These are phyloP conservation scores for Diplodus sargus DNA, from an alignment of 2,797 vertebrate species.

Conservation along the genomic window DNA sequence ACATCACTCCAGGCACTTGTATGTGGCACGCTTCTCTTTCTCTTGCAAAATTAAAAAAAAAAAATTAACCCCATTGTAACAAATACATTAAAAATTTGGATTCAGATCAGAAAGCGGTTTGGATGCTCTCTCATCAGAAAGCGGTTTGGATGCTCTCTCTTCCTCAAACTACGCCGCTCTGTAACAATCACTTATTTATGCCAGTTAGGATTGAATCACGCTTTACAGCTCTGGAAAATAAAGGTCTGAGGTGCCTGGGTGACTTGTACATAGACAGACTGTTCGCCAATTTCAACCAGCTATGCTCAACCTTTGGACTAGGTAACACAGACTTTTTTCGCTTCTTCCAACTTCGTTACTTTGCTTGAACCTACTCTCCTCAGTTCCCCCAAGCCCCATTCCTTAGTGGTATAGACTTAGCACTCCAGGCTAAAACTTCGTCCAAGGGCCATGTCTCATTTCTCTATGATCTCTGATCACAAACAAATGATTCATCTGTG, in stretches of 20 bases:
- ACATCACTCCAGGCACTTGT: background rate
- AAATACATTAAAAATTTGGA: background rate
- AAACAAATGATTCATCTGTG: background rate
- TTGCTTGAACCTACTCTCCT: background rate
- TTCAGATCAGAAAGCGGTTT: no score
- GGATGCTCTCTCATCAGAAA: no score
- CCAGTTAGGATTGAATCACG: background rate
- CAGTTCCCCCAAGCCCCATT: background rate
- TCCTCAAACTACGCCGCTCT: no score
- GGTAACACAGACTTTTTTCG: background rate
- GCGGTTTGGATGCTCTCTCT: no score
- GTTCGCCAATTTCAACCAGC: background rate
- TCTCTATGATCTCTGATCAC: background rate
- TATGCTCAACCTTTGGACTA: background rate
- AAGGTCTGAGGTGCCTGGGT: background rate
- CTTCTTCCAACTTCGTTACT: background rate
- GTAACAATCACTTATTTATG: background rate
- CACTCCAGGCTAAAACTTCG: background rate
- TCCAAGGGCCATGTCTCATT: background rate
- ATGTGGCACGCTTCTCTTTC: background rate
- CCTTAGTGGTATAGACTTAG: background rate
- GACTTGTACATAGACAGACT: background rate
- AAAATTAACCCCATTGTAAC: conserved; percentile 10
- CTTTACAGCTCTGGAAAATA: background rate
- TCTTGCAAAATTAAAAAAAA: no score